Conservation (phyloP, 2,888 invertebrate genomes). For the Cephus spinipes region DNA sequence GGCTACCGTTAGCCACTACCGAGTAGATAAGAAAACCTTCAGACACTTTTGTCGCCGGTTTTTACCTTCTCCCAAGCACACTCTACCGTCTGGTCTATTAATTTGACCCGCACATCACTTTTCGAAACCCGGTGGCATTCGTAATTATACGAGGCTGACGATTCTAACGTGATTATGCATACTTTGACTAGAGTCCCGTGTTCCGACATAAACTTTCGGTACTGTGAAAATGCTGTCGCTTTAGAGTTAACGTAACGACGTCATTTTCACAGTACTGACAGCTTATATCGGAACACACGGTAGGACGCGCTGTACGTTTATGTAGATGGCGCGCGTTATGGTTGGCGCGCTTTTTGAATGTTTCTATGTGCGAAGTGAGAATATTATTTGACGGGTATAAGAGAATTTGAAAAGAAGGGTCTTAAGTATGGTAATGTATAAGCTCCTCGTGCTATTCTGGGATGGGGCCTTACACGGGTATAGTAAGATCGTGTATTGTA, state of each 20-base stretch:
- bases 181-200: not conserved
- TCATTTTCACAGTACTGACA: too few species aligned
- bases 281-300: too few species aligned
- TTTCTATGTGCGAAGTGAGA: not conserved
- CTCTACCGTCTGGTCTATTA: not conserved
- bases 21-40: constrained; percentile 14
- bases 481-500: not conserved
- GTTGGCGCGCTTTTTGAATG: not conserved
- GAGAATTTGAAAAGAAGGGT: not conserved
- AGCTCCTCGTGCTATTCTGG: not conserved
- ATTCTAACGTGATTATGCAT: not conserved
- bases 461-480: not conserved
- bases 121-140: not conserved
- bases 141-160: not conserved
- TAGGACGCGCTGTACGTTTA: not conserved
- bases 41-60: not conserved
- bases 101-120: not conserved
- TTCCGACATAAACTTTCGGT: too few species aligned
- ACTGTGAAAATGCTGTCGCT: too few species aligned
- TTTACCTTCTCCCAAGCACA: not conserved
- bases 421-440: not conserved
- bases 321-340: not conserved
- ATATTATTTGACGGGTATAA: not conserved
- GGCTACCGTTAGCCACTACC: constrained; percentile 29
- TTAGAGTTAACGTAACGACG: too few species aligned